A percentile compares a stretch with the other conserved stretches of the same genome.
These are phyloP conservation scores for Drosophila neotestacea DNA, from an alignment of 2,888 invertebrate species.

Conservation along the genomic window DNA sequence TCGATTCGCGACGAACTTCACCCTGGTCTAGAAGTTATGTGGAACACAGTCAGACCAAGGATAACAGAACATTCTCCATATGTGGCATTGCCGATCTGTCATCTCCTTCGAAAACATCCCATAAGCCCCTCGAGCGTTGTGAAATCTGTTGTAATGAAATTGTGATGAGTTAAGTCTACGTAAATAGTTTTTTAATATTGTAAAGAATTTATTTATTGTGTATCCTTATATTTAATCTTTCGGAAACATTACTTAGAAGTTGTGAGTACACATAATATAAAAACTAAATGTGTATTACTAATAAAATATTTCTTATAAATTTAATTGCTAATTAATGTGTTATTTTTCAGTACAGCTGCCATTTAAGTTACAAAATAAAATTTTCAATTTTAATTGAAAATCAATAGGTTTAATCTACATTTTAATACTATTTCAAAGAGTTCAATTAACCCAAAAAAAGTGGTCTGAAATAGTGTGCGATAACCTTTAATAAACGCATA, in stretches of 20 bases:
- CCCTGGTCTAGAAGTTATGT: constrained; percentile 63
- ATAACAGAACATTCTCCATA: constrained; percentile 37
- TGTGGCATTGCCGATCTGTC: constrained; percentile 37
- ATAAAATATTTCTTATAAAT: too few relatives aligned
- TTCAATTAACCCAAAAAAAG: neutral
- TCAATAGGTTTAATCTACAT: too few relatives aligned
- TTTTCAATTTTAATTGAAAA: too few relatives aligned
- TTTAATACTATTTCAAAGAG: neutral
- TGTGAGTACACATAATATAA: neutral
- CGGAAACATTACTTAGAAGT: neutral
- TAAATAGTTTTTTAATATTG: neutral
- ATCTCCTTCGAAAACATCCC: constrained; percentile 11
- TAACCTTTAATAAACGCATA: constrained; percentile 12
- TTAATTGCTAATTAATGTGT: too few relatives aligned
- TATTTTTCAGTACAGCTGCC: neutral
- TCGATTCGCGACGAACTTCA: constrained; percentile 68
- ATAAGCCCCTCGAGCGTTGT: constrained; percentile 72
- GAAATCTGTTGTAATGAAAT: constrained; percentile 80
- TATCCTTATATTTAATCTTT: neutral
- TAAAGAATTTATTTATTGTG: neutral
- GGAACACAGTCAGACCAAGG: constrained; percentile 39
- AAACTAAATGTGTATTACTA: too few relatives aligned
- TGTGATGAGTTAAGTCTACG: constrained; percentile 59
- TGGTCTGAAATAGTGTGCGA: neutral
- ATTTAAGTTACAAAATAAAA: neutral